Evolutionary conservation across 2,113 vertebrate genomes (phyloP), one percentile per base, ranked within the genome.

Genomic region (Miniopterus natalensis): DNA sequence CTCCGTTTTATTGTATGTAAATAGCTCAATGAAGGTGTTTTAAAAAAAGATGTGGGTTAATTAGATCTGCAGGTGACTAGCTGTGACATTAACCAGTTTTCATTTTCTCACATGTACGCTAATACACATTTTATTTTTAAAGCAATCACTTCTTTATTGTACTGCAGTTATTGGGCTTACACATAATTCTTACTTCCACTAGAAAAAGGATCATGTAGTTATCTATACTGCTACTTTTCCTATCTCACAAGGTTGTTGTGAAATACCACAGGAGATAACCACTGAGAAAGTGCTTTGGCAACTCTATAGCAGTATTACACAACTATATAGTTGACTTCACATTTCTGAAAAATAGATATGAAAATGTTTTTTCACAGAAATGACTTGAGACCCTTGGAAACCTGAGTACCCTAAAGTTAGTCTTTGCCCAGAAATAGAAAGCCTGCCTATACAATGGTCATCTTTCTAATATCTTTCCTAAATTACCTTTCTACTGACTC

Each of bases 221-320:
- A 95, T 77, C 94, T 95, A 87, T 47, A 96, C 31, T 88, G 85
- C 85, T 51, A 88, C 27, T 96, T 95, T 80, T 68, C 61, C 92
- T 97, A 79, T 90, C 90, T 97, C 66, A 73, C 59, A 88, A 84
- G 59, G 80, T 42, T 25, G 86, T 85, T 96, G 78, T 79, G 95
- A 96, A 97, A 96, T 31, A 94, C 17, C 42, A 90, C 89, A 63
- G 20, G 65, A 96, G 92, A 93, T 93, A 91, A 93, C 55, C 51
- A 66, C 88, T 87, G 90, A 94, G 95, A 97, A 97, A 97, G 96
- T 96, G 74, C 73, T 97, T 73, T 86, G 85, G 84, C 68, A 92
- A 95, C 92, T 88, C 61, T 63, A 63, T 92, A 66, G 59, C 8
- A 95, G 17, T 88, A 68, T 96, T 96, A 68, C 94, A 95, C 92